These are phyloP conservation scores for Andrena minutula DNA, from an alignment of 2,888 invertebrate species.

Conservation along the genomic window DNA sequence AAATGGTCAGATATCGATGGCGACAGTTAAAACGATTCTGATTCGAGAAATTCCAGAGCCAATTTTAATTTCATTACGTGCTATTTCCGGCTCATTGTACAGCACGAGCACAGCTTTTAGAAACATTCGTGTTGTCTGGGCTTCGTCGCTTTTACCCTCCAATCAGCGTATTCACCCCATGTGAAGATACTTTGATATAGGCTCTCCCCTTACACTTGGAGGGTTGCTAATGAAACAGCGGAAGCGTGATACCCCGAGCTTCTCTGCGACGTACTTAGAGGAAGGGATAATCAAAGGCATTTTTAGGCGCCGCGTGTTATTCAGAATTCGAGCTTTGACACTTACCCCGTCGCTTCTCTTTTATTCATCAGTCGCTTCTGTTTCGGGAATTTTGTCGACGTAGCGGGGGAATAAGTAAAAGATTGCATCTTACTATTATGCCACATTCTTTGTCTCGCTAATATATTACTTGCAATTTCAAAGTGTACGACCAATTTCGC, in stretches of 20 bases:
- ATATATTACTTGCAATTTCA: no score
- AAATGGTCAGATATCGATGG: no score
- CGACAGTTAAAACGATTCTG: no score
- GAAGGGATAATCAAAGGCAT: slow-evolving; percentile 37
- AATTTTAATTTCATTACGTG: no score
- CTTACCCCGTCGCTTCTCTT: not conserved
- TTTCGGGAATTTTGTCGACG: no score
- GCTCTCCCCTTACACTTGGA: slow-evolving; percentile 10
- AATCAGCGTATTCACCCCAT: slow-evolving; percentile 16
- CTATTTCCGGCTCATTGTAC: no score
- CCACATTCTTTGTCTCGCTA: no score
- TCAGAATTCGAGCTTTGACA: not conserved
- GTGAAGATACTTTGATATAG: slow-evolving; percentile 26
- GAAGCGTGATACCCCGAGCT: slow-evolving; percentile 15
- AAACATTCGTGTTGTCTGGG: not conserved
- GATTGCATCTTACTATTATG: no score
- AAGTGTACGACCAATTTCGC: no score
- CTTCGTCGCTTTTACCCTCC: slow-evolving; percentile 6
- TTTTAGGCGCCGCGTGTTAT: slow-evolving; percentile 1
- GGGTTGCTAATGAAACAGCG: slow-evolving; percentile 53
- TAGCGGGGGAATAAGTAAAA: no score
- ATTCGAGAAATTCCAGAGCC: no score
- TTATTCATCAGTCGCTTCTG: slow-evolving; percentile 7
- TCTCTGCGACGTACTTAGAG: slow-evolving; percentile 10
- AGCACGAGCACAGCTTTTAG: not conserved